phyloP scores from a whole-genome alignment of 2,888 invertebrate genomes.

The Tuberolachnus salignus region DNA sequence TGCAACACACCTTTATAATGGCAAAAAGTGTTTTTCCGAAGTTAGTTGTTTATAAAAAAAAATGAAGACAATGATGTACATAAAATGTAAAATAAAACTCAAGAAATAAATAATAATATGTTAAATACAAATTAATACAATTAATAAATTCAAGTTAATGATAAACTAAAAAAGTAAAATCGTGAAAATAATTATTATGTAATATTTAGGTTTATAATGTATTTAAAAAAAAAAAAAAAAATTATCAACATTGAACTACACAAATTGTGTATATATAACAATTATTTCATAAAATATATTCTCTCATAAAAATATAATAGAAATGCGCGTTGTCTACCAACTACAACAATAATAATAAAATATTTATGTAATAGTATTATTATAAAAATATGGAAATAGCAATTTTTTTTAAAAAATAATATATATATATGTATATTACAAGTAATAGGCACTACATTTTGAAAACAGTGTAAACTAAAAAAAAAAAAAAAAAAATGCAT shows the following conservation, averaged over 20 bases:
- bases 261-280: neutral
- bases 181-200: neutral
- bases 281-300: neutral
- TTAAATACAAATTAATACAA: constrained; percentile 37
- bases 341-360: neutral
- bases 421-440: neutral
- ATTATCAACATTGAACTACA: neutral
- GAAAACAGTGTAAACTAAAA: neutral
- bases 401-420: neutral
- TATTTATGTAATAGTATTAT: neutral
- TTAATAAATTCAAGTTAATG: constrained; percentile 25
- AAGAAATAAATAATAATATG: neutral
- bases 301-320: neutral
- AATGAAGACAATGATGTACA: constrained; percentile 27
- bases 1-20: neutral
- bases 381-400: neutral
- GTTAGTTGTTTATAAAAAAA: constrained; percentile 18
- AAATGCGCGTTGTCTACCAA: neutral
- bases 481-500: neutral
- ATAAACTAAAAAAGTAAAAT: constrained; percentile 34
- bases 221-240: constrained; percentile 22
- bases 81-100: constrained; percentile 31
- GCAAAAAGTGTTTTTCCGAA: constrained; percentile 1
- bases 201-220: too few species aligned
- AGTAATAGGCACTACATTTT: neutral